A percentile compares a stretch with the other conserved stretches of the same genome.
Evolutionary conservation across 1,140 invertebrate species (phyloP).

Genomic region (Microplitis mediator): DNA sequence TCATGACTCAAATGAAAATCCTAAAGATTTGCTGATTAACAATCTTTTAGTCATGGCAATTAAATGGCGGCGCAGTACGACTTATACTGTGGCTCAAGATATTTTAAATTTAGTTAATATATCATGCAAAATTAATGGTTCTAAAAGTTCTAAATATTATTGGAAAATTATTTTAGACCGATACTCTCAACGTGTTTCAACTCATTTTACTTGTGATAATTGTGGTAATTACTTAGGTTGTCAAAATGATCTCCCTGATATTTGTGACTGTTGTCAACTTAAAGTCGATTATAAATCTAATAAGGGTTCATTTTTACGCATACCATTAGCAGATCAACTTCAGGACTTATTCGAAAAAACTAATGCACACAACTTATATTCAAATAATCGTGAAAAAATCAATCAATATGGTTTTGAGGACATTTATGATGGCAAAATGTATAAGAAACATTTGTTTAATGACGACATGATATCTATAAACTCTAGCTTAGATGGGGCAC

Average conservation of each 20-base stretch:
- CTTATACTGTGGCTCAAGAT: neutral
- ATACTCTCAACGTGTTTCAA: neutral
- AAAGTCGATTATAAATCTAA: neutral
- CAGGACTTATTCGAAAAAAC: neutral
- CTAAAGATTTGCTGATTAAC: neutral
- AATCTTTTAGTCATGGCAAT: neutral
- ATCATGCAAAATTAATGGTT: neutral
- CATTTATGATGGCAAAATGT: slow-evolving; percentile 21
- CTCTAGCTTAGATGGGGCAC: slow-evolving; percentile 26
- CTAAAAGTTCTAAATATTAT: neutral
- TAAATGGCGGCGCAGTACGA: neutral
- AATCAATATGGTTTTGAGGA: slow-evolving; percentile 1
- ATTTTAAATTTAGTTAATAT: neutral
- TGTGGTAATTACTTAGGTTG: neutral
- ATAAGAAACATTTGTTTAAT: neutral
- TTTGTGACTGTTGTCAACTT: neutral
- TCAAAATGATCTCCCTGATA: neutral
- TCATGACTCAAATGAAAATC: too few relatives aligned
- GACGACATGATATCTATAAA: neutral
- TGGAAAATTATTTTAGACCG: neutral
- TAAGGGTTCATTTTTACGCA: slow-evolving; percentile 6
- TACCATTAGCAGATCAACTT: slow-evolving; percentile 14
- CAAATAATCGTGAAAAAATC: neutral
- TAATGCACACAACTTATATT: neutral
- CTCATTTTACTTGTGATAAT: neutral